Conservation (phyloP, 2,888 invertebrate genomes). For the Amphipoea oculea region DNA sequence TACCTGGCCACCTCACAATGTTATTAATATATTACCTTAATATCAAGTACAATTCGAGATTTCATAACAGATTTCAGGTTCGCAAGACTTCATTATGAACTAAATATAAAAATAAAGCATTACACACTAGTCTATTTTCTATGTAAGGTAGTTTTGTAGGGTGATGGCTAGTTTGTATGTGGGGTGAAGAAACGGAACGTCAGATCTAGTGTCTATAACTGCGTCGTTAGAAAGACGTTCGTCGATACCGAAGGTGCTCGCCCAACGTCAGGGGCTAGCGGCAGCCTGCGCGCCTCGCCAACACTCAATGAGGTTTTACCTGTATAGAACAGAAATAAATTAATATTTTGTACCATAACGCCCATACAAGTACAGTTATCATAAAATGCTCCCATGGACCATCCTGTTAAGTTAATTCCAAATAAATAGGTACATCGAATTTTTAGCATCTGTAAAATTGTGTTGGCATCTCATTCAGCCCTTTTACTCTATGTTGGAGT, state of each 20-base stretch:
- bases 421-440: background rate
- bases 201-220: slow-evolving; percentile 70
- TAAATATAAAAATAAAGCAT: slow-evolving; percentile 77
- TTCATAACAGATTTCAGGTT: slow-evolving; percentile 65
- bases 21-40: slow-evolving; percentile 53
- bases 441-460: background rate
- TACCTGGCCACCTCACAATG: slow-evolving; percentile 61
- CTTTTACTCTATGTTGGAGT: background rate
- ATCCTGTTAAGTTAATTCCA: background rate
- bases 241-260: slow-evolving; percentile 66
- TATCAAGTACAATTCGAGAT: slow-evolving; percentile 64
- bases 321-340: slow-evolving; percentile 63
- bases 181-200: slow-evolving; percentile 67
- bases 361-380: background rate
- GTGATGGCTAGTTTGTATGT: slow-evolving; percentile 75
- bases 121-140: slow-evolving; percentile 65
- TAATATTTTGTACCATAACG: background rate
- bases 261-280: slow-evolving; percentile 67
- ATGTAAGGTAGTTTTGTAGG: slow-evolving; percentile 68
- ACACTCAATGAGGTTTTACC: slow-evolving; percentile 88
- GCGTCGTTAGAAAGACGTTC: slow-evolving; percentile 69
- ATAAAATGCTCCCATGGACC: background rate
- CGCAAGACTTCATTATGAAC: slow-evolving; percentile 64
- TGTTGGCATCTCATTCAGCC: background rate
- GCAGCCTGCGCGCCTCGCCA: slow-evolving; percentile 76